A percentile compares a stretch with the other conserved stretches of the same genome.
Conservation (phyloP, 2,113 vertebrate species). For the Crotalus helleri region DNA sequence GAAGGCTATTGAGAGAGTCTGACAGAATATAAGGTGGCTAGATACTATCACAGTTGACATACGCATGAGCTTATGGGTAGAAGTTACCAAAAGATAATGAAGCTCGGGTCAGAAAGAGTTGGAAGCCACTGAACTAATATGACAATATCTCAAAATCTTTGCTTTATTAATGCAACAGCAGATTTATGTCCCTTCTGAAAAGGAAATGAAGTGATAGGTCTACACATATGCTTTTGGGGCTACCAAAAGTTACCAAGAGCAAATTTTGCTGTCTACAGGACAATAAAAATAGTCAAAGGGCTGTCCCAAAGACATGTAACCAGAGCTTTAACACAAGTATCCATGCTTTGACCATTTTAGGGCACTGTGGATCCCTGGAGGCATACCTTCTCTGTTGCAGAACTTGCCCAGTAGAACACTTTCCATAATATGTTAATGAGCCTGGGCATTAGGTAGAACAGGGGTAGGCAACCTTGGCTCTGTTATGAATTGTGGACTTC, state of each 20-base stretch:
- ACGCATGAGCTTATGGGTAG: not conserved
- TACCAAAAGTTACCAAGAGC: not conserved
- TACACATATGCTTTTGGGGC: not conserved
- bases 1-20: not conserved
- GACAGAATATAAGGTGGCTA: not conserved
- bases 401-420: not conserved
- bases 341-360: not conserved
- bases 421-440: not conserved
- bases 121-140: not conserved
- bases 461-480: too few species aligned
- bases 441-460: not conserved
- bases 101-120: not conserved
- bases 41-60: not conserved
- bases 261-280: not conserved
- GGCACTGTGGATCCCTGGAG: not conserved
- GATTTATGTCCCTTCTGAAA: not conserved
- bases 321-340: not conserved
- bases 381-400: not conserved
- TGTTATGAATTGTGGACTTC: too few species aligned
- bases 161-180: not conserved
- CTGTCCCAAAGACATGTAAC: not conserved
- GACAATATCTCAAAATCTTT: not conserved
- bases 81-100: not conserved
- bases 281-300: not conserved
- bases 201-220: not conserved